Percentiles rank a stretch among this genome's conserved stretches.
These are phyloP conservation scores for Nycteola revayana DNA, from an alignment of 2,888 invertebrate species.

Conservation along the genomic window DNA sequence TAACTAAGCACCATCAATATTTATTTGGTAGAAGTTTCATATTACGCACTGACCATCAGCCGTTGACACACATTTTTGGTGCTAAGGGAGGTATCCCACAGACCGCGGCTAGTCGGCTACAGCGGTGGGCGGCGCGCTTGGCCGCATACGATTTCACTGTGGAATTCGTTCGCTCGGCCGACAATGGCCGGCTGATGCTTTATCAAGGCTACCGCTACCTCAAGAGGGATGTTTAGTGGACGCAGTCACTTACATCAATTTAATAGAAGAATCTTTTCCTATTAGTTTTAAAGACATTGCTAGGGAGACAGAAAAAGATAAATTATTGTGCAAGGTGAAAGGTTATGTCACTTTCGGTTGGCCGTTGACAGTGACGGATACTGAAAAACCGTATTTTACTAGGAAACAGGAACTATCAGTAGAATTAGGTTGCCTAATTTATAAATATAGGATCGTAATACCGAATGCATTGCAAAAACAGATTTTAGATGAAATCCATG, in stretches of 20 bases:
- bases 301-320: slow-evolving; percentile 1
- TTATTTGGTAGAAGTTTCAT: too few relatives aligned
- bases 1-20: too few relatives aligned
- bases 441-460: slow-evolving; percentile 4
- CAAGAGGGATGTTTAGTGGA: neutral
- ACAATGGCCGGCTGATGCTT: slow-evolving; percentile 5
- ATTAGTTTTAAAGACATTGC: slow-evolving; percentile 3
- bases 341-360: slow-evolving; percentile 3
- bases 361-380: neutral
- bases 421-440: slow-evolving; percentile 1
- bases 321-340: slow-evolving; percentile 1
- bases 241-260: neutral
- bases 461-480: neutral
- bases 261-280: slow-evolving; percentile 2
- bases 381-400: neutral
- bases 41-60: too few relatives aligned
- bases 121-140: too few relatives aligned
- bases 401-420: neutral
- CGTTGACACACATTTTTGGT: too few relatives aligned
- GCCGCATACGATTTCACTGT: too few relatives aligned
- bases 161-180: too few relatives aligned
- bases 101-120: too few relatives aligned
- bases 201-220: slow-evolving; percentile 3
- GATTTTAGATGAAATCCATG: slow-evolving; percentile 2
- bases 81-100: too few relatives aligned